A percentile compares a stretch with the other conserved stretches of the same genome.
These are phyloP conservation scores for Schrankia costaestrigalis DNA, from an alignment of 2,888 invertebrate species.

Conservation along the genomic window DNA sequence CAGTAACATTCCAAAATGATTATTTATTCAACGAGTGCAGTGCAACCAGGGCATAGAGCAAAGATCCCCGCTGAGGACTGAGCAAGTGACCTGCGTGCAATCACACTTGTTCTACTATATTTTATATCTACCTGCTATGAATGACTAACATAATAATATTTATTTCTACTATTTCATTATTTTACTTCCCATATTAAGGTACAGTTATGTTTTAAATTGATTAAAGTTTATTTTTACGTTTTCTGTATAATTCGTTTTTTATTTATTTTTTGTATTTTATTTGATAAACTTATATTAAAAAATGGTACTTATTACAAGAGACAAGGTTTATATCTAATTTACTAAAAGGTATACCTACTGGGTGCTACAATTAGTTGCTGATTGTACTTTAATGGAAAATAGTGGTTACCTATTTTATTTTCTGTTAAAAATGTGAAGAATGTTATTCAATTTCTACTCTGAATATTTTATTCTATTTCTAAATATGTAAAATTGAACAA, in stretches of 20 bases:
- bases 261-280: conserved; percentile 43
- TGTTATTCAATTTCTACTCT: too few relatives aligned
- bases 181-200: conserved; percentile 53
- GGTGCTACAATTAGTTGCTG: too few relatives aligned
- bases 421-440: too few relatives aligned
- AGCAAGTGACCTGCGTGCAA: conserved; percentile 27
- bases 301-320: too few relatives aligned
- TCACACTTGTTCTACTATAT: conserved; percentile 32
- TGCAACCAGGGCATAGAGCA: conserved; percentile 34
- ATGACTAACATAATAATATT: conserved; percentile 49
- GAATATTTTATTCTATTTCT: too few relatives aligned
- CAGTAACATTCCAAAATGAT: conserved; percentile 78
- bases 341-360: too few relatives aligned
- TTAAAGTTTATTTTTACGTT: conserved; percentile 78
- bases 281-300: too few relatives aligned
- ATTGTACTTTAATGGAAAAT: too few relatives aligned
- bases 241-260: conserved; percentile 63
- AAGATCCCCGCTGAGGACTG: conserved; percentile 30
- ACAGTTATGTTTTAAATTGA: conserved; percentile 68
- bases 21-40: conserved; percentile 47
- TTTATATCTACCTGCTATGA: conserved; percentile 26
- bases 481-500: too few relatives aligned
- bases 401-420: too few relatives aligned
- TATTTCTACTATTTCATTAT: conserved; percentile 37
- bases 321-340: too few relatives aligned